These are phyloP conservation scores for Typhlichthys subterraneus DNA, from an alignment of 2,797 vertebrate species.

Conservation along the genomic window DNA sequence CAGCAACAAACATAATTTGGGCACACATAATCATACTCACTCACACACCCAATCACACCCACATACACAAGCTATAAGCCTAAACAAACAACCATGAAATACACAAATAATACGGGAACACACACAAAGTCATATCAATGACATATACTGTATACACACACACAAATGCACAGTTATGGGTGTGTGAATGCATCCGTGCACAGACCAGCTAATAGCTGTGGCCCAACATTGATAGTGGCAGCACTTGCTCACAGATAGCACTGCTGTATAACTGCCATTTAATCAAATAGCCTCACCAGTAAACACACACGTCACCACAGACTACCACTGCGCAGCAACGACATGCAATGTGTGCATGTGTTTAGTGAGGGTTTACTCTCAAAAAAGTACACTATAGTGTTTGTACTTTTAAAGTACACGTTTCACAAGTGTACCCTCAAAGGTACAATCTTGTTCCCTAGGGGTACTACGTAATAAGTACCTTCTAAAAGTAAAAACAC, in stretches of 20 bases:
- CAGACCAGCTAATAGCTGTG: constrained; percentile 33
- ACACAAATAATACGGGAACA: not conserved
- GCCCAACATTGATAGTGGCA: constrained; percentile 56
- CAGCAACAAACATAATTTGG: too few relatives aligned
- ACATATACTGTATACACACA: not conserved
- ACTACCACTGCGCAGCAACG: constrained; percentile 42
- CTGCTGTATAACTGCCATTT: constrained; percentile 76
- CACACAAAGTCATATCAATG: not conserved
- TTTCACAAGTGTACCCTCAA: too few relatives aligned
- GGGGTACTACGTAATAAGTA: too few relatives aligned
- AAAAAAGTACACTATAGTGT: not conserved
- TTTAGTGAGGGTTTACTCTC: too few relatives aligned
- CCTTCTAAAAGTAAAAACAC: too few relatives aligned
- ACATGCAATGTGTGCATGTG: not conserved
- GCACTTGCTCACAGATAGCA: constrained; percentile 61
- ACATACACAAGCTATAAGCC: too few relatives aligned
- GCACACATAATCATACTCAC: too few relatives aligned
- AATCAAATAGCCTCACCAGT: constrained; percentile 68
- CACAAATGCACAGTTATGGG: constrained; percentile 44
- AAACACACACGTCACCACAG: constrained; percentile 47
- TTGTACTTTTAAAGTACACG: not conserved
- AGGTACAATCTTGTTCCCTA: too few relatives aligned
- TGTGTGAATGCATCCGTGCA: constrained; percentile 47
- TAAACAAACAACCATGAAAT: not conserved
- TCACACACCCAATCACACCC: too few relatives aligned